Evolutionary conservation across 2,797 vertebrate species (phyloP).

Genomic region (Spea hammondii): DNA sequence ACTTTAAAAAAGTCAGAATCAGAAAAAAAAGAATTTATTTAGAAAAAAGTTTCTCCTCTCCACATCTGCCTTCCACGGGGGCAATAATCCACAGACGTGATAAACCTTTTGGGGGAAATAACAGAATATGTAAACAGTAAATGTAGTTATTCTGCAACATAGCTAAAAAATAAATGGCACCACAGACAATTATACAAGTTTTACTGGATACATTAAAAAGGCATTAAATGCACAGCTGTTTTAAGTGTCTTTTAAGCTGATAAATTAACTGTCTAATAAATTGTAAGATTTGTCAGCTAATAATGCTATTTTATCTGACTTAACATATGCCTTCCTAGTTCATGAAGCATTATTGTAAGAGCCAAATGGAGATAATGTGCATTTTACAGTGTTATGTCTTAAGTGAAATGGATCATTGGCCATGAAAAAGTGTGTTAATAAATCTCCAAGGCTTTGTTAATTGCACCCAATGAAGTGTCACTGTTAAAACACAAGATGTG

Average conservation of each 20-base stretch:
- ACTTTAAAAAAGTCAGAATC: too few species aligned
- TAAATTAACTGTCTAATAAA: constrained; percentile 87
- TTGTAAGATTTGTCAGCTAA: constrained; percentile 85
- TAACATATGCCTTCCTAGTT: constrained; percentile 85
- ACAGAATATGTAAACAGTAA: constrained; percentile 77
- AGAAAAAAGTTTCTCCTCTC: constrained; percentile 40
- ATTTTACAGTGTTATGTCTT: constrained; percentile 87
- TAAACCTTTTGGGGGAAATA: constrained; percentile 76
- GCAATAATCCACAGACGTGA: constrained; percentile 60
- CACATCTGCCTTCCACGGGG: constrained; percentile 61
- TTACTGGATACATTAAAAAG: constrained; percentile 82
- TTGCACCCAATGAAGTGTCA: constrained; percentile 86
- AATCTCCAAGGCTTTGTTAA: constrained; percentile 88
- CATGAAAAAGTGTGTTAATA: constrained; percentile 84
- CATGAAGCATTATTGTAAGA: constrained; percentile 84
- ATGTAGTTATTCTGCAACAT: constrained; percentile 77
- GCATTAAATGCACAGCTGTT: constrained; percentile 80
- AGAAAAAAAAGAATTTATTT: not conserved
- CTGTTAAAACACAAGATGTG: constrained; percentile 88
- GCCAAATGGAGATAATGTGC: constrained; percentile 85
- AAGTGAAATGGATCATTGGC: constrained; percentile 86
- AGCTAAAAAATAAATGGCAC: constrained; percentile 80
- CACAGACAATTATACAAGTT: constrained; percentile 80
- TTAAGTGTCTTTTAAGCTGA: constrained; percentile 82
- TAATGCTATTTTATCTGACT: constrained; percentile 83